Conservation (phyloP, 1,140 invertebrate species). For the Cryptotermes secundus region DNA sequence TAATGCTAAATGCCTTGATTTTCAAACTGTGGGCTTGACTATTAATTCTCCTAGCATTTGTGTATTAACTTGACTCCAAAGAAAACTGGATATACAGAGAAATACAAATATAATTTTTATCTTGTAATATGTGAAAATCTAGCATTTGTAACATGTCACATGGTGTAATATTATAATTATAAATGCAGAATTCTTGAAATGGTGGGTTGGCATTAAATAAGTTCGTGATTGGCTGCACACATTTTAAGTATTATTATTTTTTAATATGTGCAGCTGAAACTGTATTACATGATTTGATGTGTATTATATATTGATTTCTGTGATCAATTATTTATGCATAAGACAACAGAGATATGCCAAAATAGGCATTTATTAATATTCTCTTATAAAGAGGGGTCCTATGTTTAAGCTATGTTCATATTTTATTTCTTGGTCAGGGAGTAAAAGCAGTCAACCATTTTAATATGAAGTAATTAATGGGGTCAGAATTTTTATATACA, state of each 20-base stretch:
- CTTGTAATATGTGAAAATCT: conserved; percentile 27
- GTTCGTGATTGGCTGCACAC: neutral
- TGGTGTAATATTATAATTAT: conserved; percentile 21
- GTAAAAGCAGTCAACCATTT: neutral
- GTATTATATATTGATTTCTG: conserved; percentile 26
- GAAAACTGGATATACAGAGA: conserved; percentile 8
- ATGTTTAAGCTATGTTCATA: neutral
- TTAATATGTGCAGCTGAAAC: conserved; percentile 21
- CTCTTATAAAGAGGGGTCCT: neutral
- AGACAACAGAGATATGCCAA: neutral
- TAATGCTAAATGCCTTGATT: neutral
- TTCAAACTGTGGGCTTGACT: conserved; percentile 20
- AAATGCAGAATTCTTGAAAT: conserved; percentile 20
- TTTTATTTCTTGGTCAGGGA: conserved; percentile 13
- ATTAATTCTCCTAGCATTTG: conserved; percentile 20
- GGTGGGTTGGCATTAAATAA: conserved; percentile 17
- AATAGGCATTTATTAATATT: conserved; percentile 21
- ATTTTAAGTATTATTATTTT: neutral
- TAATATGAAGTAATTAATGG: neutral
- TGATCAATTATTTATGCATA: conserved; percentile 26
- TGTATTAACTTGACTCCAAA: conserved; percentile 26
- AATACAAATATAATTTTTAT: conserved; percentile 28
- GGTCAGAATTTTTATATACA: neutral
- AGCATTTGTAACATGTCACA: conserved; percentile 1
- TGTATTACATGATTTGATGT: conserved; percentile 15